phyloP scores from a whole-genome alignment of 1,140 invertebrate species.

The Lerema accius region DNA sequence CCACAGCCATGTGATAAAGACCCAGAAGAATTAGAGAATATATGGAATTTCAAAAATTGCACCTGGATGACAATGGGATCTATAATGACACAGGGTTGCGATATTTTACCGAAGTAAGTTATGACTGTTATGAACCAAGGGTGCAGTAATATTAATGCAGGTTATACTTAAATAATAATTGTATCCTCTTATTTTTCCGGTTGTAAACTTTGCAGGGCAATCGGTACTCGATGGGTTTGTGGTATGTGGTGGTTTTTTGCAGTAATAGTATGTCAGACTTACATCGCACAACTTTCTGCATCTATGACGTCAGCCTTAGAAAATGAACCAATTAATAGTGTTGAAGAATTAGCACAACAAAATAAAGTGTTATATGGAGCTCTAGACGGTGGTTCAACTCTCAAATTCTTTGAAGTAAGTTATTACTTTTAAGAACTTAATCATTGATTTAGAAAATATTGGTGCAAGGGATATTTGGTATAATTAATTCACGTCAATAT shows the following conservation, averaged over 20 bases:
- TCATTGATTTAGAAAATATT: too few species aligned
- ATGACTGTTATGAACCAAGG: too few species aligned
- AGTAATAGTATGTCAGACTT: conserved; percentile 97
- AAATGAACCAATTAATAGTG: conserved; percentile 92
- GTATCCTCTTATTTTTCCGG: neutral
- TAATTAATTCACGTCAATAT: neutral
- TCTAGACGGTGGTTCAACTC: conserved; percentile 89
- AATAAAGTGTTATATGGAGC: conserved; percentile 95
- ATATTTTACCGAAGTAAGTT: conserved; percentile 89
- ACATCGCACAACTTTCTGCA: conserved; percentile 97
- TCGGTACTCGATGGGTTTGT: conserved; percentile 89
- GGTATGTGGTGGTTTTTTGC: conserved; percentile 98
- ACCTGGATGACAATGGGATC: conserved; percentile 91
- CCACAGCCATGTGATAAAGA: conserved; percentile 93
- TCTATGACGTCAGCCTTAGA: conserved; percentile 95
- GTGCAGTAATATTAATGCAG: too few species aligned
- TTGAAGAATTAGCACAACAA: conserved; percentile 95
- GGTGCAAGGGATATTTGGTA: too few species aligned
- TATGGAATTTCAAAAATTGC: conserved; percentile 89
- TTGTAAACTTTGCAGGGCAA: conserved; percentile 79
- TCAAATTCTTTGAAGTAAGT: conserved; percentile 88
- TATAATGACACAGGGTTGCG: conserved; percentile 91
- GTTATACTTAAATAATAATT: too few species aligned
- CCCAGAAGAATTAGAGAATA: conserved; percentile 90
- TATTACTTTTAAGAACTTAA: too few species aligned